These are phyloP conservation scores for Nasua narica DNA, from an alignment of 2,797 vertebrate species.

Conservation along the genomic window DNA sequence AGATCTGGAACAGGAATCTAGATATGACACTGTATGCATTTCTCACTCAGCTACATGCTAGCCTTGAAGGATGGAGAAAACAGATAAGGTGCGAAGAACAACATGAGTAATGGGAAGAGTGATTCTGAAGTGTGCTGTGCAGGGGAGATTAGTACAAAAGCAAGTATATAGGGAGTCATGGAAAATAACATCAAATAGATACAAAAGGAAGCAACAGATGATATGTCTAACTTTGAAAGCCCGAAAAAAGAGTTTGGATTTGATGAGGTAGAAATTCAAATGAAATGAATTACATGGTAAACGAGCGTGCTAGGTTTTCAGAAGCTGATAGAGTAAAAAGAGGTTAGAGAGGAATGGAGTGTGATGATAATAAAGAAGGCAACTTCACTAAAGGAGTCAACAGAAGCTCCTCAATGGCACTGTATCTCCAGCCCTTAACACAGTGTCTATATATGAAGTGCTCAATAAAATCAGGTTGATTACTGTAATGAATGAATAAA, in stretches of 20 bases:
- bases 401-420: neutral
- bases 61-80: conserved; percentile 21
- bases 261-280: conserved; percentile 30
- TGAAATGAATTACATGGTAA: neutral
- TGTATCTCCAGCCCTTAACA: neutral
- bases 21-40: neutral
- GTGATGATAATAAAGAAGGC: neutral
- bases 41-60: conserved; percentile 6
- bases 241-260: neutral
- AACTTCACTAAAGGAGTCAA: neutral
- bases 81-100: conserved; percentile 28
- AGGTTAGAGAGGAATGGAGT: neutral
- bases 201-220: conserved; percentile 4
- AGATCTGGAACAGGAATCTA: neutral
- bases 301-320: neutral
- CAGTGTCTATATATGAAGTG: neutral
- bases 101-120: conserved; percentile 4
- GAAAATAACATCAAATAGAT: conserved; percentile 30
- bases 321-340: neutral
- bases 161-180: neutral
- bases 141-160: conserved; percentile 2
- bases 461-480: conserved; percentile 17
- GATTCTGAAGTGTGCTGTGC: conserved; percentile 17
- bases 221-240: conserved; percentile 11
- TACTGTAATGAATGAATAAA: neutral